Conservation (phyloP, 2,113 vertebrate species). For the Blennius ocellaris region DNA sequence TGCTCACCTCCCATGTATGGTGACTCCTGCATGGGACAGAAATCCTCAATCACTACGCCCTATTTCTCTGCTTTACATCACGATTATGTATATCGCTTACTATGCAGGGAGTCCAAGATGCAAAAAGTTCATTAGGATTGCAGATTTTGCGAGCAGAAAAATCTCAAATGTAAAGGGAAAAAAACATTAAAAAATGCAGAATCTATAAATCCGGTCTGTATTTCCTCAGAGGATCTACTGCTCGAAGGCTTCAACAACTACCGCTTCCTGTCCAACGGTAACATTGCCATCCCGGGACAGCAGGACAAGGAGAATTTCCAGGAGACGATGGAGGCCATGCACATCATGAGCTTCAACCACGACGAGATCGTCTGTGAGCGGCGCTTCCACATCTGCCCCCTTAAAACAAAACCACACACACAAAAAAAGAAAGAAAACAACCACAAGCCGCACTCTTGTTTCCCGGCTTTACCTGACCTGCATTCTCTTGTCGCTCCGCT, state of each 20-base stretch:
- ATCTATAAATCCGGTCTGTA: too few relatives aligned
- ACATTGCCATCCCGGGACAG: slow-evolving; percentile 96
- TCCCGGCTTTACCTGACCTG: neutral
- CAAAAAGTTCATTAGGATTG: too few relatives aligned
- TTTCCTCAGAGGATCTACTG: slow-evolving; percentile 88
- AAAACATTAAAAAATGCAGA: too few relatives aligned
- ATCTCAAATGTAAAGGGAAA: too few relatives aligned
- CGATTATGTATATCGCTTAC: too few relatives aligned
- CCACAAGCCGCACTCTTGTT: neutral
- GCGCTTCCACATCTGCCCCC: slow-evolving; percentile 20
- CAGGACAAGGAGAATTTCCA: slow-evolving; percentile 99
- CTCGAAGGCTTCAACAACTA: slow-evolving; percentile 95
- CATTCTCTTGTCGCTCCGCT: neutral
- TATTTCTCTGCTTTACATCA: too few relatives aligned
- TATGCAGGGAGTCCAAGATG: too few relatives aligned
- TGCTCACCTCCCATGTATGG: too few relatives aligned
- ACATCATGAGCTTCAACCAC: slow-evolving; percentile 98
- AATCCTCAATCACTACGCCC: too few relatives aligned
- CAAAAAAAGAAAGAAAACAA: neutral
- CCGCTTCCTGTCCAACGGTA: slow-evolving; percentile 96
- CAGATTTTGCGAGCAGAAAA: too few relatives aligned
- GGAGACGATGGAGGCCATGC: slow-evolving; percentile 99
- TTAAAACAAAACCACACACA: too few relatives aligned
- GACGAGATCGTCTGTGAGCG: slow-evolving; percentile 95
- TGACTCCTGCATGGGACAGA: too few relatives aligned